Evolutionary conservation across 2,888 invertebrate species (phyloP), one percentile per base, ranked within the genome.

Genomic region (Monopis laevigella): DNA sequence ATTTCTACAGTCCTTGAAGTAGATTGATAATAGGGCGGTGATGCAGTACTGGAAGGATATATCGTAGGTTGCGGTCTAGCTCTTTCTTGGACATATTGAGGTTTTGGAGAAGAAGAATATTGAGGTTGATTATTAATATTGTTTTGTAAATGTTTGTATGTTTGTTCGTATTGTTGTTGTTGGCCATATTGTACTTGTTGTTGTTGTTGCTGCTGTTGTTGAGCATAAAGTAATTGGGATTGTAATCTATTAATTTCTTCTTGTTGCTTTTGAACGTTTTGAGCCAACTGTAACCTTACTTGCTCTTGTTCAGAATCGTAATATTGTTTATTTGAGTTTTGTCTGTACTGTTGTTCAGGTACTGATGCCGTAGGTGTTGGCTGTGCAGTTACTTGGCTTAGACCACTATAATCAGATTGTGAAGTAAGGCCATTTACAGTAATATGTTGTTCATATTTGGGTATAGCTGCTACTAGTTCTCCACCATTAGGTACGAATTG

Each of bases 391-490:
- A 62, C 52, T 14, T 13, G n/a, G 46, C 49, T 52, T 12, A 74
- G 54, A 10, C 59, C 59, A 47, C 54, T 64, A 45, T 62, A 65
- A 46, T 61, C 56, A 13, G 65, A 51, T 54, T 65, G 55, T 39
- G 53, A 48, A 34, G 65, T 62, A 39, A 73, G 61, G 32, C 66
- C 71, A 51, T 73, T 69, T n/a, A 86, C 78, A 10, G 88, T 84
- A 46, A 88, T 84, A 51, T 92, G 92, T 51, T 92, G 90, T 65
- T 93, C 92, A 49, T 85, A 87, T 70, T 89, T 90, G 4, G 92
- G 87, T 43, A 92, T 85, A 12, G 92, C 86, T 42, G 88, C 86
- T 13, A 91, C 84, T 28, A 92, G 74, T 66, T 92, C 90, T 1
- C 90, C 89, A 26, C 86, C 88, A 1, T 88, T 82, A 26, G 86